Conservation (phyloP, 2,888 invertebrate species). For the Agrochola macilenta region DNA sequence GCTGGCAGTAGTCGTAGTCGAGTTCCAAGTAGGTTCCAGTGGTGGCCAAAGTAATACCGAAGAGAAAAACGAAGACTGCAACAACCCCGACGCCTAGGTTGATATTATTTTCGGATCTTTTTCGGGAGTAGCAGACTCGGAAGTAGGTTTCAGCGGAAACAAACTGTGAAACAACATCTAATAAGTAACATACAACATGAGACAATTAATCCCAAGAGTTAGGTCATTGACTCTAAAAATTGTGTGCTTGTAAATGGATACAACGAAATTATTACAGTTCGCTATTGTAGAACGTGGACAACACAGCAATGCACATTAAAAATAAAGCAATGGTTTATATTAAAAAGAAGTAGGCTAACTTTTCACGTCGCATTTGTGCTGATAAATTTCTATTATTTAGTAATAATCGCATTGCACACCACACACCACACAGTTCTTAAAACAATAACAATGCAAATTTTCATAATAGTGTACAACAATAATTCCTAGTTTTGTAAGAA, state of each 20-base stretch:
- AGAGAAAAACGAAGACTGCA: neutral
- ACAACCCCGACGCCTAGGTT: neutral
- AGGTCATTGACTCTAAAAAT: neutral
- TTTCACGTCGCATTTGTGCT: conserved; percentile 1
- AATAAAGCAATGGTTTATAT: neutral
- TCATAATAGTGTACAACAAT: neutral
- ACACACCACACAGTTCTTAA: neutral
- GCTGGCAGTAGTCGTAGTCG: conserved; percentile 93
- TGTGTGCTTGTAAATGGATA: conserved; percentile 4
- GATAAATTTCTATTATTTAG: neutral
- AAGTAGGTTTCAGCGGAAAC: neutral
- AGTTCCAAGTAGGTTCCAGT: conserved; percentile 91
- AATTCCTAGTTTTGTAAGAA: neutral
- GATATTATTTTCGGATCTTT: too few species aligned
- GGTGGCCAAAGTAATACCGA: conserved; percentile 89
- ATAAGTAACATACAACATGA: neutral
- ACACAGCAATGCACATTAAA: conserved; percentile 14
- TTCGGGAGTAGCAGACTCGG: neutral
- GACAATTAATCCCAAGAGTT: neutral
- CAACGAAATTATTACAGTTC: conserved; percentile 9
- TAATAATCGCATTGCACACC: conserved; percentile 10
- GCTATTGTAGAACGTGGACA: neutral
- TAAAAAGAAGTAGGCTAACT: neutral
- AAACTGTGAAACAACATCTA: conserved; percentile 16
- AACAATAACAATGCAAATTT: neutral